A percentile compares a stretch with the other conserved stretches of the same genome.
Evolutionary conservation across 2,797 vertebrate genomes (phyloP).

Genomic region (Lateolabrax maculatus): DNA sequence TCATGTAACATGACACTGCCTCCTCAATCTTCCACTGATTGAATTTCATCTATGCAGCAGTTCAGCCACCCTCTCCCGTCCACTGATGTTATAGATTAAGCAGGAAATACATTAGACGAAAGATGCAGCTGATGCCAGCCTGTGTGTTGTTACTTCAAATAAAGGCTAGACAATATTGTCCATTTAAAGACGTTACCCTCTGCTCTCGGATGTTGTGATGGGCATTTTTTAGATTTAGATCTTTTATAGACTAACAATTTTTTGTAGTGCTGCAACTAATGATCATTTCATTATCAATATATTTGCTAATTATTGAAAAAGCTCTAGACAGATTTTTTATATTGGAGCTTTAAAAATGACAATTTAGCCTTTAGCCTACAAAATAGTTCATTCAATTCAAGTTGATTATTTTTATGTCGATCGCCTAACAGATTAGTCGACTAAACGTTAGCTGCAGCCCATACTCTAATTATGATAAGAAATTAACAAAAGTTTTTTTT

Average conservation of each 20-base stretch:
- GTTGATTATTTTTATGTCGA: not conserved
- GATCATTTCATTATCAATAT: not conserved
- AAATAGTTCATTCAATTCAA: not conserved
- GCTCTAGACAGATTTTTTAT: not conserved
- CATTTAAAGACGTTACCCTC: no score
- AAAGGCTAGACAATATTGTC: not conserved
- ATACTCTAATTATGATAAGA: not conserved
- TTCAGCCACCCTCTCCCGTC: conserved; percentile 10
- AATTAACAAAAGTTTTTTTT: not conserved
- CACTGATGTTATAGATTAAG: conserved; percentile 28
- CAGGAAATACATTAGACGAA: conserved; percentile 47
- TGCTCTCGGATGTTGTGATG: not conserved
- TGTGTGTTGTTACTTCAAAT: conserved; percentile 9
- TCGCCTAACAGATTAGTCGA: not conserved
- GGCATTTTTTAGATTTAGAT: not conserved
- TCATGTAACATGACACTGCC: conserved; percentile 64
- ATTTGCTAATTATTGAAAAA: not conserved
- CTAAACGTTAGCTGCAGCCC: not conserved
- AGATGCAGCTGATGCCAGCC: conserved; percentile 35
- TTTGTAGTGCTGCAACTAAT: not conserved
- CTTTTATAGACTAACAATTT: conserved; percentile 7
- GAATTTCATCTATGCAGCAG: conserved; percentile 61
- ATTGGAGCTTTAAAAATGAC: not conserved
- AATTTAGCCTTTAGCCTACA: no score
- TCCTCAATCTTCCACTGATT: conserved; percentile 54